Conservation (phyloP, 1,140 invertebrate genomes). For the Drosophila serrata region DNA sequence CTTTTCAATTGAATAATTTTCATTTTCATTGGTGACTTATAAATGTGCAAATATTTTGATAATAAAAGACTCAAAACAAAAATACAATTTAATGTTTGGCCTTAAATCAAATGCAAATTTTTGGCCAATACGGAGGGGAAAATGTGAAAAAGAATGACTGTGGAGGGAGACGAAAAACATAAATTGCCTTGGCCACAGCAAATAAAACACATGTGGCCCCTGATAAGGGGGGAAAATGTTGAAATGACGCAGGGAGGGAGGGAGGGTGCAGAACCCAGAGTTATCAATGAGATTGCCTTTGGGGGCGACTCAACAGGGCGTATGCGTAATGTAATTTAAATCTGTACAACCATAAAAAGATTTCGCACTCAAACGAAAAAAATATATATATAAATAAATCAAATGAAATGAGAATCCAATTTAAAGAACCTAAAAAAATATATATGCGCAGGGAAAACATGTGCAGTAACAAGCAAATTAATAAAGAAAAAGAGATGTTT, state of each 20-base stretch:
- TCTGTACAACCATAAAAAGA: constrained; percentile 33
- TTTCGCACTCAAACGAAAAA: constrained; percentile 27
- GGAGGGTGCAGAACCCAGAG: constrained; percentile 11
- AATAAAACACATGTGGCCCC: constrained; percentile 51
- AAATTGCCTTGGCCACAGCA: constrained; percentile 46
- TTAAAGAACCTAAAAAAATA: constrained; percentile 9
- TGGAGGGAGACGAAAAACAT: constrained; percentile 24
- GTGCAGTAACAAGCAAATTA: constrained; percentile 8
- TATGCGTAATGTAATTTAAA: constrained; percentile 51
- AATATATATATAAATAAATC: constrained; percentile 18
- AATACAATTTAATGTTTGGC: constrained; percentile 56
- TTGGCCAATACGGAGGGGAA: background rate
- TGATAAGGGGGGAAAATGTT: constrained; percentile 20
- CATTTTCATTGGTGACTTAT: constrained; percentile 39
- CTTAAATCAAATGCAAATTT: constrained; percentile 66
- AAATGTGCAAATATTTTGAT: constrained; percentile 51
- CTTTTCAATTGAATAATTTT: constrained; percentile 37
- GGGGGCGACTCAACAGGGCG: constrained; percentile 41
- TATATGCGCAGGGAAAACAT: background rate
- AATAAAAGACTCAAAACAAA: constrained; percentile 23
- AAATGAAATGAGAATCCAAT: constrained; percentile 26
- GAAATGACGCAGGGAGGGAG: background rate
- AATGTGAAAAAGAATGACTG: constrained; percentile 10
- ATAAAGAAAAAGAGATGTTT: constrained; percentile 3
- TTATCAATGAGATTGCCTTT: constrained; percentile 29